Evolutionary conservation across 2,888 invertebrate species (phyloP).

Genomic region (Trichopria drosophilae): DNA sequence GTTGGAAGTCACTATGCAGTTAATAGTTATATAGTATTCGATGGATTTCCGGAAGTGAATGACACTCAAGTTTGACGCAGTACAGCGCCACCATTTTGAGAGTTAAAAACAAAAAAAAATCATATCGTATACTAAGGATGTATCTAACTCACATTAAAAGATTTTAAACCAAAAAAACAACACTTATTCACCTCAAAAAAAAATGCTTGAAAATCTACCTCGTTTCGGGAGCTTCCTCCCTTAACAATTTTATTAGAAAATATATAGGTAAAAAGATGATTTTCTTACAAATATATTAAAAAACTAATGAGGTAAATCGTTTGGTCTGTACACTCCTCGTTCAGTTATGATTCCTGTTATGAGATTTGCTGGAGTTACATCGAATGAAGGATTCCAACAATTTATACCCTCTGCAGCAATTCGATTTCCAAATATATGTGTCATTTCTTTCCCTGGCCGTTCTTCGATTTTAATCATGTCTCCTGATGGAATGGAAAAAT

Average conservation of each 20-base stretch:
- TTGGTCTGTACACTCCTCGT: conserved; percentile 78
- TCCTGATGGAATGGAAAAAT: conserved; percentile 76
- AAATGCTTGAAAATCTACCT: no score
- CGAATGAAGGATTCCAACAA: conserved; percentile 99
- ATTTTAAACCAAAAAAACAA: no score
- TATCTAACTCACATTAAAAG: no score
- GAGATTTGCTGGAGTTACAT: conserved; percentile 90
- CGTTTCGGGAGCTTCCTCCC: not conserved
- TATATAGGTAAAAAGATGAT: not conserved
- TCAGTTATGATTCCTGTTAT: conserved; percentile 96
- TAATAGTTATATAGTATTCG: not conserved
- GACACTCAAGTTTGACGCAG: no score
- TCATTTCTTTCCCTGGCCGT: conserved; percentile 88
- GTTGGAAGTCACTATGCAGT: not conserved
- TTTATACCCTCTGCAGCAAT: conserved; percentile 88
- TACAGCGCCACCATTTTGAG: no score
- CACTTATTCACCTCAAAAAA: no score
- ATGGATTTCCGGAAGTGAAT: no score
- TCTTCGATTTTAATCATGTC: conserved; percentile 92
- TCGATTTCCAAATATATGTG: conserved; percentile 80
- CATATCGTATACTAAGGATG: no score
- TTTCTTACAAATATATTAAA: not conserved
- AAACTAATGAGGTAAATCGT: conserved; percentile 50
- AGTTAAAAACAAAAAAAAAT: no score
- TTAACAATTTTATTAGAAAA: no score